These are phyloP conservation scores for Zaprionus camerounensis DNA, from an alignment of 1,140 invertebrate genomes.

Conservation along the genomic window DNA sequence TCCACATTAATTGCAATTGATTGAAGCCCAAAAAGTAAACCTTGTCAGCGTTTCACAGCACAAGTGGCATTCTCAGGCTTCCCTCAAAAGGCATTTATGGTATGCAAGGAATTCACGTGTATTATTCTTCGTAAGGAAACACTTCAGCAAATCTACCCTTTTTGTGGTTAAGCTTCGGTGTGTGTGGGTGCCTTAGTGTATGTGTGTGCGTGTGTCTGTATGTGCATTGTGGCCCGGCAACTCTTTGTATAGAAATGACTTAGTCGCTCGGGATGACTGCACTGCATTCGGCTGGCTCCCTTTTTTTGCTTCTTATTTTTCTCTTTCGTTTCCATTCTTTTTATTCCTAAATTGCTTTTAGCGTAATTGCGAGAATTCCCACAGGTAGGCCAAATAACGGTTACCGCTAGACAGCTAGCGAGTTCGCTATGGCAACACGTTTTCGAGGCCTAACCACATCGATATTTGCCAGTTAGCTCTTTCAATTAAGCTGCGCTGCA, in stretches of 20 bases:
- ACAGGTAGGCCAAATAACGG: slow-evolving; percentile 58
- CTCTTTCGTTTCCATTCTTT: slow-evolving; percentile 17
- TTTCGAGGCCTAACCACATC: slow-evolving; percentile 63
- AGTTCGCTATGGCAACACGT: slow-evolving; percentile 12
- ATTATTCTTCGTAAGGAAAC: background rate
- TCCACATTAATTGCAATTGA: background rate
- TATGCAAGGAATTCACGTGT: slow-evolving; percentile 1
- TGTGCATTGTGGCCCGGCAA: slow-evolving; percentile 22
- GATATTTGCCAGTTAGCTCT: slow-evolving; percentile 58
- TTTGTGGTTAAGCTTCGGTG: slow-evolving; percentile 20
- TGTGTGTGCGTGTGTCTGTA: slow-evolving; percentile 3
- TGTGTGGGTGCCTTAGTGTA: slow-evolving; percentile 2
- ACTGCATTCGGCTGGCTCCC: slow-evolving; percentile 15
- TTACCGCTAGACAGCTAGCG: slow-evolving; percentile 1
- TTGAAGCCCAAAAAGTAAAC: background rate
- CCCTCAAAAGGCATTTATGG: background rate
- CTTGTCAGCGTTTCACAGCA: background rate
- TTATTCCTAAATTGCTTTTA: slow-evolving; percentile 73
- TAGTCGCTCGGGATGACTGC: slow-evolving; percentile 29
- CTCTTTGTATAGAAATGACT: slow-evolving; percentile 50
- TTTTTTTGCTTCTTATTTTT: slow-evolving; percentile 24
- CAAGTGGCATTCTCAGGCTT: background rate
- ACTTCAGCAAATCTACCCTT: slow-evolving; percentile 32
- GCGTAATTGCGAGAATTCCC: slow-evolving; percentile 77
- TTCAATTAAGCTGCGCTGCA: slow-evolving; percentile 70